A percentile compares a stretch with the other conserved stretches of the same genome.
Evolutionary conservation across 1,140 invertebrate species (phyloP).

Genomic region (Cydia amplana): DNA sequence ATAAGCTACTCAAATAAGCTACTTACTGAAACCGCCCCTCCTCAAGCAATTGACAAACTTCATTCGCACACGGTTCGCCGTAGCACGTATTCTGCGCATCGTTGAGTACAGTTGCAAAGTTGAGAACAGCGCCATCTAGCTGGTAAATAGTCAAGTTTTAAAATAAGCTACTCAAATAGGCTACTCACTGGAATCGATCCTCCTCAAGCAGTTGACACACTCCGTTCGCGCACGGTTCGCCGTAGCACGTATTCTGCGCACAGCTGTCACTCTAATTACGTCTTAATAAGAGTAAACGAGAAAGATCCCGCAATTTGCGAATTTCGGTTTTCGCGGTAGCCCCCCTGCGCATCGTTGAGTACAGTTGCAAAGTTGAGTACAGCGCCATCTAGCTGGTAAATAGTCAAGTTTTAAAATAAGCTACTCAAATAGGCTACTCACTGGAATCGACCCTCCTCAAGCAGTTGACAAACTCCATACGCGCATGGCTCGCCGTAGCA

Average conservation of each 20-base stretch:
- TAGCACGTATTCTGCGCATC: constrained; percentile 95
- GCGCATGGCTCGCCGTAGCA: constrained; percentile 97
- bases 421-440: constrained; percentile 64
- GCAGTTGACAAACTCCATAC: constrained; percentile 91
- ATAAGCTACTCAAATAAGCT: too few species aligned
- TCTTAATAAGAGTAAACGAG: too few species aligned
- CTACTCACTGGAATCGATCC: constrained; percentile 90
- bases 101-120: not conserved
- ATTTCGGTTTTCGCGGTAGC: constrained; percentile 96
- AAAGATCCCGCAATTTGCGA: too few species aligned
- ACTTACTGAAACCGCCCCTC: too few species aligned
- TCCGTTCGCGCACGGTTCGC: constrained; percentile 93
- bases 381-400: not conserved
- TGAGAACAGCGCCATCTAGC: not conserved
- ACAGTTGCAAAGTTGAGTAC: not conserved
- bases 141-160: not conserved
- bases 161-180: not conserved
- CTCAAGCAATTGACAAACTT: too few species aligned
- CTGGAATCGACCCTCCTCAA: constrained; percentile 95
- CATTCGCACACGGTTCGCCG: constrained; percentile 93
- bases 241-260: constrained; percentile 98
- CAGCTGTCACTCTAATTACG: too few species aligned
- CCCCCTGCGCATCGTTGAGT: constrained; percentile 72
- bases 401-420: not conserved
- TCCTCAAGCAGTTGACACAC: constrained; percentile 94